Conservation (phyloP, 23 tunicate genomes). For the Oikopleura dioica region DNA sequence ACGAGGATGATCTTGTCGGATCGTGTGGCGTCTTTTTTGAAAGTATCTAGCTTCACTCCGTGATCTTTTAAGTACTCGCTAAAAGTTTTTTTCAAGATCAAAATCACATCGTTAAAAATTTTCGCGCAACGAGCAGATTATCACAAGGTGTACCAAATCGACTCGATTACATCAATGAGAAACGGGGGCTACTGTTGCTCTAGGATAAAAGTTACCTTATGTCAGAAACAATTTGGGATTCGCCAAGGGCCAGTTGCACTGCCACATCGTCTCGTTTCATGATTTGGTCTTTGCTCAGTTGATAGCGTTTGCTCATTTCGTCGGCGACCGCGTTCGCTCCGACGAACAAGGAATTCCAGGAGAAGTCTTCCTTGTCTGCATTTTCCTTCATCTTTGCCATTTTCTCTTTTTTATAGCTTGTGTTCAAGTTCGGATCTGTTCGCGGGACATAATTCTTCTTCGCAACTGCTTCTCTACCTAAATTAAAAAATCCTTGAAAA, state of each 20-base stretch:
- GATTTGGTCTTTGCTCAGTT: slow-evolving; percentile 19
- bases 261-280: slow-evolving; percentile 33
- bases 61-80: slow-evolving; percentile 31
- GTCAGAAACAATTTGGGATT: slow-evolving; percentile 63
- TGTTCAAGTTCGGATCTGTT: not conserved
- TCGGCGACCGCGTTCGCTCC: slow-evolving; percentile 73
- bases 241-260: slow-evolving; percentile 70
- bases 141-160: too few species aligned
- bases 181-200: too few species aligned
- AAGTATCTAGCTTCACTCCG: slow-evolving; percentile 46
- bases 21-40: slow-evolving; percentile 46
- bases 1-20: slow-evolving; percentile 57
- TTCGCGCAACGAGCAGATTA: too few species aligned
- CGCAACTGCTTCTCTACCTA: too few species aligned
- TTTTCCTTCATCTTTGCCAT: slow-evolving; percentile 27
- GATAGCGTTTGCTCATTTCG: slow-evolving; percentile 40
- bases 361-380: slow-evolving; percentile 21
- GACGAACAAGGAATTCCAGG: slow-evolving; percentile 67
- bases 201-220: too few species aligned
- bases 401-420: slow-evolving; percentile 14
- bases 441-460: not conserved
- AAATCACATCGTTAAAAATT: too few species aligned
- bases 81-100: too few species aligned
- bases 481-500: too few species aligned
- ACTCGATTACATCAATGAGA: too few species aligned